Evolutionary conservation across 2,113 vertebrate genomes (phyloP).

Genomic region (Cygnus atratus): DNA sequence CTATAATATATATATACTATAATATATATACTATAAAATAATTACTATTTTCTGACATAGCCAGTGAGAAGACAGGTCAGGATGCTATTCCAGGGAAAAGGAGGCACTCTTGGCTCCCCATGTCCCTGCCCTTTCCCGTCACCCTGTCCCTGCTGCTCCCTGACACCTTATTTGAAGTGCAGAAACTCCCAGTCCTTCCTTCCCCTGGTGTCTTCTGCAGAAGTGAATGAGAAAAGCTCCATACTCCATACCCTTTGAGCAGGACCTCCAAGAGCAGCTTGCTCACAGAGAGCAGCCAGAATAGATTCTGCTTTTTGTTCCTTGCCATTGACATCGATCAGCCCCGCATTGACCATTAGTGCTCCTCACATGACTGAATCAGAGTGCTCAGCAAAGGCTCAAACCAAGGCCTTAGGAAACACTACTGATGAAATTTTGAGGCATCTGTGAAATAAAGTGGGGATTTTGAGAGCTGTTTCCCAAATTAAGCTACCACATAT

Average conservation of each 20-base stretch:
- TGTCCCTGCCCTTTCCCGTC: background rate
- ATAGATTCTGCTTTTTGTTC: background rate
- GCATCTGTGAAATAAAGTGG: background rate
- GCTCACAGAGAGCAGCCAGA: rapidly evolving
- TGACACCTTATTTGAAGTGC: background rate
- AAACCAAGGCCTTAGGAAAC: background rate
- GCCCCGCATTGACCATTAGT: background rate
- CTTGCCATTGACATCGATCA: background rate
- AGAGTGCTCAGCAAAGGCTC: background rate
- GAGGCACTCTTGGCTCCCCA: rapidly evolving
- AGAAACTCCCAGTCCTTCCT: background rate
- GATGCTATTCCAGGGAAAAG: rapidly evolving
- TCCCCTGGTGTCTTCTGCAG: background rate
- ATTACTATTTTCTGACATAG: background rate
- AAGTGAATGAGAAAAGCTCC: background rate
- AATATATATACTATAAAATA: too few relatives aligned
- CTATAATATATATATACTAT: too few relatives aligned
- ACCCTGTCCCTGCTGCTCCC: background rate
- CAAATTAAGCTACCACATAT: background rate
- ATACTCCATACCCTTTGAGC: rapidly evolving
- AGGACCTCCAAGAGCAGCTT: background rate
- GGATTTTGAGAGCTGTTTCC: background rate
- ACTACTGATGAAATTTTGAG: background rate
- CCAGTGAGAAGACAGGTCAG: background rate
- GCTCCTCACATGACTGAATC: background rate